Evolutionary conservation across 2,113 vertebrate species (phyloP).

Genomic region (Sardina pilchardus): DNA sequence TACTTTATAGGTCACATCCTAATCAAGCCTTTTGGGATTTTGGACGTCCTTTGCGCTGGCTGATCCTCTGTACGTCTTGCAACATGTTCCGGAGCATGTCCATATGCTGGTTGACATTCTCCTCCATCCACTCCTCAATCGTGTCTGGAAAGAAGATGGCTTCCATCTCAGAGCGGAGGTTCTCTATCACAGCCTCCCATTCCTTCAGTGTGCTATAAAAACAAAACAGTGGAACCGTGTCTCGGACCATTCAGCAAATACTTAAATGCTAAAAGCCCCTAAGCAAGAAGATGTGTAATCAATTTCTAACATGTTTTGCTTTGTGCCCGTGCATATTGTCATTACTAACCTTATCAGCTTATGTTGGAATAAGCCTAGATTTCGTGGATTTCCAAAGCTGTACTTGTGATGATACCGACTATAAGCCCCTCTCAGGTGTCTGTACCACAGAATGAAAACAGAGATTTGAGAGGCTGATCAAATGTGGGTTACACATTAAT

Average conservation of each 20-base stretch:
- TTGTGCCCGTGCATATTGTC: not conserved
- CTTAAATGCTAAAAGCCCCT: not conserved
- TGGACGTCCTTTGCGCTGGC: slow-evolving; percentile 59
- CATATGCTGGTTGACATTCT: slow-evolving; percentile 70
- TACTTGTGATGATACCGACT: slow-evolving; percentile 70
- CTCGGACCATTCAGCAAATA: not conserved
- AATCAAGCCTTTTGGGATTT: slow-evolving; percentile 7
- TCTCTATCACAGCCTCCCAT: slow-evolving; percentile 65
- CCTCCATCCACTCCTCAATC: slow-evolving; percentile 79
- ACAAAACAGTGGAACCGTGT: not conserved
- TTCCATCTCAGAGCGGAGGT: slow-evolving; percentile 65
- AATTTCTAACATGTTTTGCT: not conserved
- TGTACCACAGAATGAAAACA: slow-evolving; percentile 44
- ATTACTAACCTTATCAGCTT: slow-evolving; percentile 68
- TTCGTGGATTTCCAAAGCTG: slow-evolving; percentile 75
- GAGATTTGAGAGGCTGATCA: not conserved
- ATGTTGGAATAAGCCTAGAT: slow-evolving; percentile 66
- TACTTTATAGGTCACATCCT: not conserved
- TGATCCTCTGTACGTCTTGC: slow-evolving; percentile 63
- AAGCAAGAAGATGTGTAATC: not conserved
- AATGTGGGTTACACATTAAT: not conserved
- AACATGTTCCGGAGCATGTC: slow-evolving; percentile 64
- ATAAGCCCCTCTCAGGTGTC: slow-evolving; percentile 70
- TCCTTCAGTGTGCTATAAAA: slow-evolving; percentile 62
- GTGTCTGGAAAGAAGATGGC: slow-evolving; percentile 70